Evolutionary conservation across 2,797 vertebrate species (phyloP), one percentile per base, ranked within the genome.

Genomic region (Menidia menidia): DNA sequence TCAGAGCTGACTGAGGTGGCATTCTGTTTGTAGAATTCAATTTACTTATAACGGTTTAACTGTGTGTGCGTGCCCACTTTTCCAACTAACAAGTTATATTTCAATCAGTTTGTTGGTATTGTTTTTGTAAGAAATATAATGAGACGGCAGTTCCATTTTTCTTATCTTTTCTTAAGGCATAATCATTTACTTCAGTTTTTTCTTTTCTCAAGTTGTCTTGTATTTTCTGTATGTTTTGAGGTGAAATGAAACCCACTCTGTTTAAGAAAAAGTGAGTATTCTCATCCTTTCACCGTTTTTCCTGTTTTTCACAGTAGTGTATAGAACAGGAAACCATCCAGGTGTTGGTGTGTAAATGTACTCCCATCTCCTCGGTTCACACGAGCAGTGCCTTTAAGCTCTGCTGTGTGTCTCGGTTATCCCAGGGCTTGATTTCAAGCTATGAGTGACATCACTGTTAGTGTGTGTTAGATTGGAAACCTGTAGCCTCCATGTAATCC

Each of bases 391-490:
- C 50, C 50, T 64, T 75, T 16, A 55, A 61, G 69, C 41, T 68
- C 57, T 63, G 43, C 25, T n/a, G 30, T 63, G 45, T 42, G 55
- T 30, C 59, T 71, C 54, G 59, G 44, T 84, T 64, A 39, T 60
- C 68, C 60, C 53, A 25, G 60, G 65, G 72, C 62, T 77, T 63
- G 35, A 71, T 71, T 81, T 81, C 68, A 66, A 50, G 25, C 45
- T 62, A 58, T 19, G 42, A 51, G 64, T 89, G 80, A 88, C 79
- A 71, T 86, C 77, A 87, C 69, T 14, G 33, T 76, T 45, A 10
- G 52, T 61, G 60, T 30, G 6, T 9, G 7, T 71, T 41, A 44
- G 45, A 69, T 61, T 1, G 13, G 64, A 82, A 63, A 60, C 60
- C 70, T 30, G 44, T n/a, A 59, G 55, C 68, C 76, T 73, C 62